Evolutionary conservation across 2,888 invertebrate species (phyloP), one percentile per base, ranked within the genome.

Genomic region (Conomelus anceps): DNA sequence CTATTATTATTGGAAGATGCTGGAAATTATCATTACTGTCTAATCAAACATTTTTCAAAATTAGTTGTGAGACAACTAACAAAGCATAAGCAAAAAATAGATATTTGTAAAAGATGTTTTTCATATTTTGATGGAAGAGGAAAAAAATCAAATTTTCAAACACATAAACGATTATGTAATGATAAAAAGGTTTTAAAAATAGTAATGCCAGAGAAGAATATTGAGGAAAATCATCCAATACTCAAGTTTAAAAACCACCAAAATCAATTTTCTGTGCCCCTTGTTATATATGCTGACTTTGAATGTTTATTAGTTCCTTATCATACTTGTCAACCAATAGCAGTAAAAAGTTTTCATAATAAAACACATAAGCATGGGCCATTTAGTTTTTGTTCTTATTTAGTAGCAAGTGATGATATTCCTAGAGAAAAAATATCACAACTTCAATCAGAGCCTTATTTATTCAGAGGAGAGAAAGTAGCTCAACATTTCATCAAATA

Each of bases 231-330:
- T 13, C 41, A 22, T 7, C 9, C 23, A 13, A 22, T 87, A 22
- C 22, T 86, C 20, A 34, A 86, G 22, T 88, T 89, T 63, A 87
- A 23, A 87, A 89, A 89, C 63, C 22, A 87, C 84, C 88, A 85
- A 4, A n/a, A 41, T 34, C 88, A 17, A 22, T 85, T 22, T 23
- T n/a, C 20, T 4, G 22, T 89, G 23, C 89, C 89, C 0, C 22
- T 89, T 23, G 89, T 89, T 13, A n/a, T 87, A 0, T 89, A 89
- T 85, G 24, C 84, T 0, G 89, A 89, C 87, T 89, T 89, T 89
- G 89, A 89, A 26, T 87, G 24, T 26, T n/a, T 89, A n/a, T 24
- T 89, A 87, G 84, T 24, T 23, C 23, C 22, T 20, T 22, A 17
- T 22, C 29, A 84, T 84, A 7, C 26, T 26, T 7, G 26, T 11